Conservation (phyloP, 1,140 invertebrate species). For the Lanistes nyassanus region DNA sequence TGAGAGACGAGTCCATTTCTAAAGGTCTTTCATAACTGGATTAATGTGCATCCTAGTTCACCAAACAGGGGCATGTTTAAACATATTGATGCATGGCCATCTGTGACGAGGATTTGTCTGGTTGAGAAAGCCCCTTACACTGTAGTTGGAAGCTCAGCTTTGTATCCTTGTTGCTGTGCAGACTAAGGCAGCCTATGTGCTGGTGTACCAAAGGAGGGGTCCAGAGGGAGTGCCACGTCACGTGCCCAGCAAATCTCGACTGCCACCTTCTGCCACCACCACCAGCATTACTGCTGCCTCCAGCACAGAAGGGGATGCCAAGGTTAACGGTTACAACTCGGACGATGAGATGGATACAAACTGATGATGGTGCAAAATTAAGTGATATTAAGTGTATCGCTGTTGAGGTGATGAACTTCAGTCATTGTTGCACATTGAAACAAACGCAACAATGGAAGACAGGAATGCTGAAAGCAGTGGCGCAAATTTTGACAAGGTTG, state of each 20-base stretch:
- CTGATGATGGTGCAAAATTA: conserved; percentile 13
- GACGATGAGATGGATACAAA: conserved; percentile 41
- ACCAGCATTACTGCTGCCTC: neutral
- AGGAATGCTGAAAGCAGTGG: no score
- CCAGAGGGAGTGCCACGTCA: neutral
- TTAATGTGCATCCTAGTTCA: no score
- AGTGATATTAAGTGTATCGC: neutral
- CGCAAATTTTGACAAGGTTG: neutral
- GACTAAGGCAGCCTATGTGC: conserved; percentile 70
- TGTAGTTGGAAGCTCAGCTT: neutral
- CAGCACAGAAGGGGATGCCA: neutral
- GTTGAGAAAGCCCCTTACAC: neutral
- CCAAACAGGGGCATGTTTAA: no score
- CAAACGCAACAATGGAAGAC: no score
- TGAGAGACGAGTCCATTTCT: no score
- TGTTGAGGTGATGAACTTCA: neutral
- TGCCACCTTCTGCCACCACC: neutral
- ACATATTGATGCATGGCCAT: no score
- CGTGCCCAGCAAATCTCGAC: neutral
- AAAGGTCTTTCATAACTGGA: no score
- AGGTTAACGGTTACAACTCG: conserved; percentile 10
- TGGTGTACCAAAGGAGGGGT: conserved; percentile 67
- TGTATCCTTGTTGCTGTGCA: conserved; percentile 38
- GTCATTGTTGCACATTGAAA: neutral
- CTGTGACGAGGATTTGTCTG: neutral